Evolutionary conservation across 2,888 invertebrate species (phyloP).

Genomic region (Eupithecia vulgata): DNA sequence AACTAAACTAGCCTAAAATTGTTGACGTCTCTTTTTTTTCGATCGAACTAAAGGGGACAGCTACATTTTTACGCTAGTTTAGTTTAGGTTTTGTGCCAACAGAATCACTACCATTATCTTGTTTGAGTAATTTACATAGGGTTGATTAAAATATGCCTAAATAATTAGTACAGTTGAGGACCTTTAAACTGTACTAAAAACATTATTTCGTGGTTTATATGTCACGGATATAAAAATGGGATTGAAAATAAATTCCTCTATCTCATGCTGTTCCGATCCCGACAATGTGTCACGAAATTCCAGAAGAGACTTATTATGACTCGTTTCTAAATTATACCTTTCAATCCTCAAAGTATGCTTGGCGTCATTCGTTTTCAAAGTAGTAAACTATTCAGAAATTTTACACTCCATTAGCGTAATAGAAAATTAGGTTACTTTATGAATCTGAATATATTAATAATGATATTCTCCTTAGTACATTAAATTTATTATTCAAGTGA

Average conservation of each 20-base stretch:
- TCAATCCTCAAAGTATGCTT: not conserved
- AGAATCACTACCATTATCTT: no score
- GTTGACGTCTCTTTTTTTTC: no score
- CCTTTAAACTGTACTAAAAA: no score
- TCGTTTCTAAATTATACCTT: not conserved
- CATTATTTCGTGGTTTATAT: no score
- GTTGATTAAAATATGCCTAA: not conserved
- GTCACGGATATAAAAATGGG: not conserved
- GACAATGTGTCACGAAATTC: not conserved
- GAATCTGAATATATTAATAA: not conserved
- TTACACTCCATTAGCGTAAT: not conserved
- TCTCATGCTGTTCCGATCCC: not conserved
- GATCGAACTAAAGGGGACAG: no score
- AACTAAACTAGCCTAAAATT: no score
- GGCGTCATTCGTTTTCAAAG: not conserved
- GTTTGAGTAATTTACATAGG: not conserved
- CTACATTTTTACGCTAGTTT: no score
- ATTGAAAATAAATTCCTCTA: not conserved
- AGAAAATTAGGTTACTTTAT: not conserved
- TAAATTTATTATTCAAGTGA: conserved; percentile 11
- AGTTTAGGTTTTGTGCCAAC: no score
- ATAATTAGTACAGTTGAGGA: not conserved
- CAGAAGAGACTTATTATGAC: not conserved
- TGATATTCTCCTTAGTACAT: not conserved
- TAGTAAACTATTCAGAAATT: not conserved